phyloP scores from a whole-genome alignment of 1,140 invertebrate genomes.

The Atopsyche davidsoni region DNA sequence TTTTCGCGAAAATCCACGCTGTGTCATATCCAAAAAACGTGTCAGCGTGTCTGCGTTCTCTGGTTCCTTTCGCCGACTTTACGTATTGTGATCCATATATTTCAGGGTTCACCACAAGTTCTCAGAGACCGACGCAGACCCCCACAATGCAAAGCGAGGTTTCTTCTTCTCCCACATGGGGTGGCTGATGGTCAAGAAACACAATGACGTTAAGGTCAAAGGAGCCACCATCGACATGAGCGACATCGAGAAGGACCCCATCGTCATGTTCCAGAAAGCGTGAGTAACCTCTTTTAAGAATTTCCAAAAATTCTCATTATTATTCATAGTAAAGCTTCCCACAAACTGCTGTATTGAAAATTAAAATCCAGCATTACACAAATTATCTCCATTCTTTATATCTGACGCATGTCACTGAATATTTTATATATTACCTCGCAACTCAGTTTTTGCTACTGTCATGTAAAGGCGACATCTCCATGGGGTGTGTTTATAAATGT shows the following conservation, averaged over 20 bases:
- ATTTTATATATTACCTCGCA: no score
- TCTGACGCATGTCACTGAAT: no score
- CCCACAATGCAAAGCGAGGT: conserved; percentile 57
- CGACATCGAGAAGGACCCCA: conserved; percentile 63
- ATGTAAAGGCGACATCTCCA: no score
- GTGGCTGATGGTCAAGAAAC: conserved; percentile 55
- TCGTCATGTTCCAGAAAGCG: conserved; percentile 66
- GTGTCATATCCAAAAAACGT: no score
- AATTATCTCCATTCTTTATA: no score
- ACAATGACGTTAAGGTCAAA: conserved; percentile 56
- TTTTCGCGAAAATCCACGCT: no score
- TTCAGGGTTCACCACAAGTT: conserved; percentile 59
- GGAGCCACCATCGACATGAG: conserved; percentile 63
- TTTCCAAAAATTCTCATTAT: not conserved
- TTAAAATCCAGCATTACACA: no score
- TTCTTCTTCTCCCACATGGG: conserved; percentile 62
- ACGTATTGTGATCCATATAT: not conserved
- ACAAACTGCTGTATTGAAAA: not conserved
- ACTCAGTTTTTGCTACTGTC: no score
- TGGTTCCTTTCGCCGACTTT: not conserved
- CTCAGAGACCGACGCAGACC: conserved; percentile 61
- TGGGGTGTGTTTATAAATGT: no score
- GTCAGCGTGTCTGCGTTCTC: not conserved
- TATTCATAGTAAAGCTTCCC: not conserved
- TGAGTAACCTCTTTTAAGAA: conserved; percentile 32